Evolutionary conservation across 1,140 invertebrate species (phyloP).

Genomic region (Acromyrmex heyeri): DNA sequence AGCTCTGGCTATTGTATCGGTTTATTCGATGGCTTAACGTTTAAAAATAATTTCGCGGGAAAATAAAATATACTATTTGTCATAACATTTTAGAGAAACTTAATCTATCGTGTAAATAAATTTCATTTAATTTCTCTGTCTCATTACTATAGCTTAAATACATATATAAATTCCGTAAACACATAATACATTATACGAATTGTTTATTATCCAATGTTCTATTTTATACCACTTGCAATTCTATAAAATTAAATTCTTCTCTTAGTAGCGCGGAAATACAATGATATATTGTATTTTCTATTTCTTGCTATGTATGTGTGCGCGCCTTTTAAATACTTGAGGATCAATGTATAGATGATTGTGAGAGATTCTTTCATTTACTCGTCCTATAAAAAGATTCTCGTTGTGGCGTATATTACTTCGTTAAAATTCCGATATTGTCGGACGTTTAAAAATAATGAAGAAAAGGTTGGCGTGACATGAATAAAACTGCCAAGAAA

Average conservation of each 20-base stretch:
- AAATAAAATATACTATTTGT: conserved; percentile 21
- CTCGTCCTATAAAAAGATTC: conserved; percentile 44
- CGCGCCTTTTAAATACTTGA: conserved; percentile 19
- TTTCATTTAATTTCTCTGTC: neutral
- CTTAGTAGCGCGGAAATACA: no score
- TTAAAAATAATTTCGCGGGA: conserved; percentile 20
- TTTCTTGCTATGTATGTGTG: neutral
- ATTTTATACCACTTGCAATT: neutral
- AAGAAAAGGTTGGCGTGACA: conserved; percentile 2
- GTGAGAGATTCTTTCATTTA: conserved; percentile 36
- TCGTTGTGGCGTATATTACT: conserved; percentile 12
- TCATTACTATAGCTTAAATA: neutral
- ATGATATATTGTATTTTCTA: conserved; percentile 2
- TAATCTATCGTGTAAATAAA: neutral
- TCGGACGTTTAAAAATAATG: conserved; percentile 37
- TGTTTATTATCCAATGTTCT: neutral
- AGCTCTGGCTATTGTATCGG: conserved; percentile 36
- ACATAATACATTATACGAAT: neutral
- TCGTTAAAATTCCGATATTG: conserved; percentile 56
- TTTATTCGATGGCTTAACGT: conserved; percentile 14
- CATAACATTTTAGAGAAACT: neutral
- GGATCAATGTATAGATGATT: conserved; percentile 13
- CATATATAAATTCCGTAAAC: neutral
- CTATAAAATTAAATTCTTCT: conserved; percentile 14
- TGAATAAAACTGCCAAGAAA: conserved; percentile 13